Percentiles rank a stretch among this genome's conserved stretches.
Evolutionary conservation across 2,888 invertebrate species (phyloP).

Genomic region (Frankliniella fusca): DNA sequence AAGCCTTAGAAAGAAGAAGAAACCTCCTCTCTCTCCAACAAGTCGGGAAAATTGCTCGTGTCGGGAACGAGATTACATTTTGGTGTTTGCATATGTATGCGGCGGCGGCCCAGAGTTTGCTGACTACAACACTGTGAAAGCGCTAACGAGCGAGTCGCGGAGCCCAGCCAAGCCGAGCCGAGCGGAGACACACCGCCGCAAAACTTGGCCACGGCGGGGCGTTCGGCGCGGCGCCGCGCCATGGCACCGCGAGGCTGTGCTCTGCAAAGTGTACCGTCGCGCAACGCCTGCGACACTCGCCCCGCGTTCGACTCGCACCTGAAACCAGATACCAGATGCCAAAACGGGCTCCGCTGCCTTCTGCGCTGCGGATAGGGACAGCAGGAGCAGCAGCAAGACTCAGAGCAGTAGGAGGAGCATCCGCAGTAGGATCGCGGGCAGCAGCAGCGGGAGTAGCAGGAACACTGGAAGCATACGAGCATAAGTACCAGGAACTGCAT

Average conservation of each 20-base stretch:
- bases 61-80: conserved; percentile 25
- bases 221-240: not conserved
- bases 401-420: no score
- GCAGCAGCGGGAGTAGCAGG: no score
- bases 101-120: not conserved
- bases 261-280: not conserved
- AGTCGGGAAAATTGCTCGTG: conserved; percentile 26
- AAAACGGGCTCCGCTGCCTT: no score
- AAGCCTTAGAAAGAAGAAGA: conserved; percentile 15
- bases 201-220: not conserved
- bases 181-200: not conserved
- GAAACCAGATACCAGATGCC: no score
- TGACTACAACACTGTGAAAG: conserved; percentile 26
- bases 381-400: no score
- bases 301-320: not conserved
- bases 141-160: conserved; percentile 2
- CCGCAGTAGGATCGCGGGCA: no score
- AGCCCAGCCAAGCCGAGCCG: no score
- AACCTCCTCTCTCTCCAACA: not conserved
- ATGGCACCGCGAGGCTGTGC: not conserved
- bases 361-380: no score
- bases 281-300: not conserved
- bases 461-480: no score
- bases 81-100: conserved; percentile 26
- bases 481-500: no score